Evolutionary conservation across 1,140 invertebrate species (phyloP).

Genomic region (Bemisia tabaci): DNA sequence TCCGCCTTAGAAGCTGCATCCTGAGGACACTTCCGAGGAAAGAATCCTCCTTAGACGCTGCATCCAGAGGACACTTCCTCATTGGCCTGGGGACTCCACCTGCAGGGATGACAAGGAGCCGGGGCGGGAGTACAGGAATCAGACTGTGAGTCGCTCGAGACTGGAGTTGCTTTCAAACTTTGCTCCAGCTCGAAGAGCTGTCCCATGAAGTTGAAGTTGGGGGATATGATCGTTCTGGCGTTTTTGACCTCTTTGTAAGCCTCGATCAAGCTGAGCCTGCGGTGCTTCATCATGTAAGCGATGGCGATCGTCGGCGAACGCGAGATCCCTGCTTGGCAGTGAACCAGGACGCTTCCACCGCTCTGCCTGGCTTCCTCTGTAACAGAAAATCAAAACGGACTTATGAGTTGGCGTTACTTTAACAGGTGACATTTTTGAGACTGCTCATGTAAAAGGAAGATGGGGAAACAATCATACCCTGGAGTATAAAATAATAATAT

Average conservation of each 20-base stretch:
- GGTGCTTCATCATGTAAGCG: constrained; percentile 86
- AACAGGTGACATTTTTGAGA: too few species aligned
- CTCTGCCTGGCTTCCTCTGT: constrained; percentile 69
- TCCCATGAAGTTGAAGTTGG: constrained; percentile 94
- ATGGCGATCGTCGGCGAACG: constrained; percentile 89
- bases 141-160: constrained; percentile 15
- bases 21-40: too few species aligned
- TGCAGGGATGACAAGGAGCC: constrained; percentile 34
- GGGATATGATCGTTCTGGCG: constrained; percentile 79
- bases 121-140: constrained; percentile 22
- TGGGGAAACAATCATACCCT: too few species aligned
- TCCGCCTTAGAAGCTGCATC: too few species aligned
- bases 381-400: constrained; percentile 30
- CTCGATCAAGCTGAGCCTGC: constrained; percentile 70
- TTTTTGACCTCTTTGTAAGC: constrained; percentile 80
- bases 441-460: too few species aligned
- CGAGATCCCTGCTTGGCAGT: constrained; percentile 91
- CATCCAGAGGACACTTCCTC: constrained; percentile 39
- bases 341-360: constrained; percentile 70
- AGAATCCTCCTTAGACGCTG: constrained; percentile 37
- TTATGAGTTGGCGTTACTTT: background rate
- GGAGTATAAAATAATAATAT: too few species aligned
- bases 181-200: constrained; percentile 82
- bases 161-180: constrained; percentile 35
- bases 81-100: constrained; percentile 37